phyloP scores from a whole-genome alignment of 2,888 invertebrate species.

The Drosophila neotestacea region DNA sequence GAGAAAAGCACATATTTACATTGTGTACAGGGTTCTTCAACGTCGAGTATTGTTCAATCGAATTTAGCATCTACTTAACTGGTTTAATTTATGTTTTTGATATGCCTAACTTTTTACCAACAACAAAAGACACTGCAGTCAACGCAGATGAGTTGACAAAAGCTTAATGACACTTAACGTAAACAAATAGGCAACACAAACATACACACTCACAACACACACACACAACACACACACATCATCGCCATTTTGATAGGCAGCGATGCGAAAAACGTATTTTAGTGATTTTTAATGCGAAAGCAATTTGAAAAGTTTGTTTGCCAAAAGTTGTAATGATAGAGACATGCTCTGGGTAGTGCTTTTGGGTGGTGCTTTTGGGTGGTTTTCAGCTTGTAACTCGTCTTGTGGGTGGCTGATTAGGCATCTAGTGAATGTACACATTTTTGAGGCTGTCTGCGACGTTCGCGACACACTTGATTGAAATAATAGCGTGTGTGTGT shows the following conservation, averaged over 20 bases:
- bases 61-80: conserved; percentile 13
- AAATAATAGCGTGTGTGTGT: conserved; percentile 52
- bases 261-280: conserved; percentile 71
- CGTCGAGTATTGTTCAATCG: neutral
- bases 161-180: conserved; percentile 68
- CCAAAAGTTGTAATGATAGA: conserved; percentile 63
- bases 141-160: conserved; percentile 68
- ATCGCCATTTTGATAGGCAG: conserved; percentile 52
- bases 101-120: conserved; percentile 54
- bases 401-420: conserved; percentile 51
- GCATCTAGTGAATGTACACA: conserved; percentile 26
- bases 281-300: conserved; percentile 80
- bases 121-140: conserved; percentile 27
- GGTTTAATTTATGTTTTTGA: conserved; percentile 57
- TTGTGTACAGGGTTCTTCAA: conserved; percentile 9
- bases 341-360: conserved; percentile 28
- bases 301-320: conserved; percentile 76
- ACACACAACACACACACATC: conserved; percentile 25
- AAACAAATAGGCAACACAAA: conserved; percentile 40
- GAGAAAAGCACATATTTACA: neutral
- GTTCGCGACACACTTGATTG: conserved; percentile 59
- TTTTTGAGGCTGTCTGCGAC: conserved; percentile 42
- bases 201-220: conserved; percentile 19
- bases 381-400: neutral
- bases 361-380: neutral